Conservation (phyloP, 2,797 vertebrate species). For the Silurus lanzhouensis region DNA sequence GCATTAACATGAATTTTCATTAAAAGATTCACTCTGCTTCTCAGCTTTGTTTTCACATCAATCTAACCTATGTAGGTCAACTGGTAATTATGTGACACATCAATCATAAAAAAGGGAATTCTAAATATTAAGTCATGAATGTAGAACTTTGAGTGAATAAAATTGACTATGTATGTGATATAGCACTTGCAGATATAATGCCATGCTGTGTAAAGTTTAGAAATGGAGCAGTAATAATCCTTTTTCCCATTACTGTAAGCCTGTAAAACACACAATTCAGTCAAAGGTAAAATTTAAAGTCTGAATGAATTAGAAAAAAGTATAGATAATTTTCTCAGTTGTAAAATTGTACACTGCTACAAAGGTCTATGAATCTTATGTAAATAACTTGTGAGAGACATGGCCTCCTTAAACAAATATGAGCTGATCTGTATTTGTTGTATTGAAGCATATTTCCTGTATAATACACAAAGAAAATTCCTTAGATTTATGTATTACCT, state of each 20-base stretch:
- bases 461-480: background rate
- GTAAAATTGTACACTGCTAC: too few species aligned
- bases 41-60: background rate
- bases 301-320: background rate
- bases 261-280: background rate
- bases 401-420: background rate
- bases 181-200: background rate
- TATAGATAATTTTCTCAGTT: background rate
- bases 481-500: slow-evolving; percentile 73
- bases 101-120: background rate
- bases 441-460: background rate
- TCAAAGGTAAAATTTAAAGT: background rate
- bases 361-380: background rate
- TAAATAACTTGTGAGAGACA: background rate
- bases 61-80: background rate
- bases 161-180: background rate
- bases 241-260: background rate
- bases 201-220: background rate
- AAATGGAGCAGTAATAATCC: background rate
- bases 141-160: background rate
- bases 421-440: background rate
- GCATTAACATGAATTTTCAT: background rate
- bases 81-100: background rate
- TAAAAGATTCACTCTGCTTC: background rate
- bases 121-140: background rate